These are phyloP conservation scores for Remorina albescens DNA, from an alignment of 2,797 vertebrate species.

Conservation along the genomic window DNA sequence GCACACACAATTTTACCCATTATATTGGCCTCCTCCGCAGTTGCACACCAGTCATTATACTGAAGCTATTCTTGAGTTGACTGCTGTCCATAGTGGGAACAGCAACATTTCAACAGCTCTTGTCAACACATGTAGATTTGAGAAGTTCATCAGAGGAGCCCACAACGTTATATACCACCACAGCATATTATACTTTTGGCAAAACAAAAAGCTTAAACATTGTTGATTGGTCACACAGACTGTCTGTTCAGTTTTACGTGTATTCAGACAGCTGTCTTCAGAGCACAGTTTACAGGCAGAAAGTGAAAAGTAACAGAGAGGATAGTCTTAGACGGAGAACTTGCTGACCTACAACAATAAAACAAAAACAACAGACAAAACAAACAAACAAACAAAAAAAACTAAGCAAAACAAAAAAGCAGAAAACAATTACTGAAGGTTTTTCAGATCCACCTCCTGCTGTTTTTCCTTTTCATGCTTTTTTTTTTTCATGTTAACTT, in stretches of 20 bases:
- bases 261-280: conserved; percentile 51
- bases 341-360: conserved; percentile 53
- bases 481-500: conserved; percentile 51
- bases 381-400: too few relatives aligned
- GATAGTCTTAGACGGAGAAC: conserved; percentile 55
- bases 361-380: conserved; percentile 49
- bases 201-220: conserved; percentile 88
- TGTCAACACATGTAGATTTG: conserved; percentile 33
- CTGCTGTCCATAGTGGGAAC: conserved; percentile 23
- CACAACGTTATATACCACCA: conserved; percentile 60
- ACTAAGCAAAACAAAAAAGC: too few relatives aligned
- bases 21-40: conserved; percentile 64
- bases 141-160: conserved; percentile 53
- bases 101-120: conserved; percentile 44
- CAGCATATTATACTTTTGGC: conserved; percentile 87
- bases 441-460: conserved; percentile 31
- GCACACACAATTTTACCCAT: conserved; percentile 75
- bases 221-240: conserved; percentile 87
- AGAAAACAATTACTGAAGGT: conserved; percentile 40
- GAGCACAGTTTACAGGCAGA: conserved; percentile 72
- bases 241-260: conserved; percentile 50
- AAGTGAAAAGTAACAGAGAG: conserved; percentile 55
- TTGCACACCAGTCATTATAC: conserved; percentile 56
- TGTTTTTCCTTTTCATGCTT: conserved; percentile 41
- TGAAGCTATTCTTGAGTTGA: conserved; percentile 36